Evolutionary conservation across 2,888 invertebrate species (phyloP).

Genomic region (Eupithecia exiguata): DNA sequence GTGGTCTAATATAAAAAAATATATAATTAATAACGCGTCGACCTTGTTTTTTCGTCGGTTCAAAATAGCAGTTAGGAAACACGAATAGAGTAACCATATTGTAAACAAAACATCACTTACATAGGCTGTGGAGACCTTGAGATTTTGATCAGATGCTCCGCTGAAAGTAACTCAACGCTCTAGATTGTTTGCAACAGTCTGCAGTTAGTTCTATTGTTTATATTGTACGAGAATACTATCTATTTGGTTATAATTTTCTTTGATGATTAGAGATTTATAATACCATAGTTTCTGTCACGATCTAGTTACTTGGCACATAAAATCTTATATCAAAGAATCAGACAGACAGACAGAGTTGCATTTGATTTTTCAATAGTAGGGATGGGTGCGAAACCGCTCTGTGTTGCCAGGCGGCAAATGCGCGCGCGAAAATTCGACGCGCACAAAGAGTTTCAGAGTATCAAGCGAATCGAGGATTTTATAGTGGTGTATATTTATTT

Average conservation of each 20-base stretch:
- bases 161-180: background rate
- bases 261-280: background rate
- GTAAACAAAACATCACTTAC: background rate
- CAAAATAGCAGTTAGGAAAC: background rate
- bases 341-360: background rate
- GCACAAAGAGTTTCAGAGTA: background rate
- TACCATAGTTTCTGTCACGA: no score
- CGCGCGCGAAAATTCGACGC: constrained; percentile 10
- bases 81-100: background rate
- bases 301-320: background rate
- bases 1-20: no score
- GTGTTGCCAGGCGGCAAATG: constrained; percentile 27
- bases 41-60: no score
- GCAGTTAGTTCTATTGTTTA: background rate
- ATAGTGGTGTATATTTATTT: background rate
- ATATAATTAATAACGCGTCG: no score
- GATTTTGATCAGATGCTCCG: background rate
- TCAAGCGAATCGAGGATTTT: background rate
- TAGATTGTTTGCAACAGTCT: background rate
- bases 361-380: background rate
- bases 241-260: background rate
- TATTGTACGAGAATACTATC: no score
- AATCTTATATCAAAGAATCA: background rate
- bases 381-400: background rate
- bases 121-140: background rate